These are phyloP conservation scores for Alcedo quadribrachys DNA, from an alignment of 2,797 vertebrate genomes.

Conservation along the genomic window DNA sequence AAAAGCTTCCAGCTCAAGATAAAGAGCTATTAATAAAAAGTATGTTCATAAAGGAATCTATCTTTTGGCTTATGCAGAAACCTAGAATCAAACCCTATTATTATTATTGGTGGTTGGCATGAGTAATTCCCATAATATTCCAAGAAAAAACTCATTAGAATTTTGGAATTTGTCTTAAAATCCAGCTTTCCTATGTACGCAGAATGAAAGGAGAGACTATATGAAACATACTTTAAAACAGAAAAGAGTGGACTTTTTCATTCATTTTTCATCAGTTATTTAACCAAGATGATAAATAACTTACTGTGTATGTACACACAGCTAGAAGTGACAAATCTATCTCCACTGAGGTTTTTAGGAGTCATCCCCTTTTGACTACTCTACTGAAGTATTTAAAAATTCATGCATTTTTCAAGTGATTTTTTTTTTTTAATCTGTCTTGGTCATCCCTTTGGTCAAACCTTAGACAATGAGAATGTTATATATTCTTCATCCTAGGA, in stretches of 20 bases:
- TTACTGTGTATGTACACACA: background rate
- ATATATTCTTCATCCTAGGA: background rate
- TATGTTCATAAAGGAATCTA: background rate
- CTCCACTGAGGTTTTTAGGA: background rate
- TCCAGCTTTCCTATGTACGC: background rate
- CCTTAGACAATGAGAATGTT: background rate
- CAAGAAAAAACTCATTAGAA: background rate
- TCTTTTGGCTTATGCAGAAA: background rate
- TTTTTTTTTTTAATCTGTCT: background rate
- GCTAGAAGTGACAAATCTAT: background rate
- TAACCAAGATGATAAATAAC: background rate
- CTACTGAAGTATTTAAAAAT: background rate
- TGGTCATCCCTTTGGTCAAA: background rate
- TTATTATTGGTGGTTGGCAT: background rate
- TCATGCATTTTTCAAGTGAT: background rate
- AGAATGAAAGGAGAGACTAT: background rate
- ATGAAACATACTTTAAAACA: background rate
- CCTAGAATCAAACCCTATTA: background rate
- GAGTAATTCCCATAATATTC: background rate
- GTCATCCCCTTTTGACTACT: background rate
- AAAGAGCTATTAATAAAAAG: background rate
- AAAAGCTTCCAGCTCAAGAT: background rate
- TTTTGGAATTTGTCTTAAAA: background rate
- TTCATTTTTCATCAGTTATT: background rate
- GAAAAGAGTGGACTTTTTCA: background rate